Conservation (phyloP, 2,113 vertebrate genomes). For the Fukomys damarensis region DNA sequence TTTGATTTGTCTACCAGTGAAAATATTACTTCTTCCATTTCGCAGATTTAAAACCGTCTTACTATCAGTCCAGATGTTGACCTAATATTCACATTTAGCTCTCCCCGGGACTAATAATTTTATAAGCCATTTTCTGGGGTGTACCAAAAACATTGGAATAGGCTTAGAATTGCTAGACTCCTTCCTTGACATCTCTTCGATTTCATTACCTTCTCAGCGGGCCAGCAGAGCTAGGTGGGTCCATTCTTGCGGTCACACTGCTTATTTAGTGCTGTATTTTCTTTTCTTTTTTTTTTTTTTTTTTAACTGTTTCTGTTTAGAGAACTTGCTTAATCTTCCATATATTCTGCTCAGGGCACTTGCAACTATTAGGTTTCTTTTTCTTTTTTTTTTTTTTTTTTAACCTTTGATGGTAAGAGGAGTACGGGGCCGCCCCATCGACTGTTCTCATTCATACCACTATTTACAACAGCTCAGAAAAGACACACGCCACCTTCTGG, state of each 20-base stretch:
- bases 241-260: constrained; percentile 82
- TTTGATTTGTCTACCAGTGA: constrained; percentile 69
- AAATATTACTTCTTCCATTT: constrained; percentile 72
- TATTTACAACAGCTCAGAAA: constrained; percentile 80
- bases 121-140: constrained; percentile 86
- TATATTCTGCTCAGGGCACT: constrained; percentile 92
- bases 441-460: constrained; percentile 82
- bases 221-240: constrained; percentile 85
- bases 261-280: constrained; percentile 86
- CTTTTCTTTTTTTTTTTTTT: too few relatives aligned
- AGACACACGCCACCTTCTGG: constrained; percentile 69
- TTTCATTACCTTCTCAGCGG: constrained; percentile 87
- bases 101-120: constrained; percentile 83
- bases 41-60: constrained; percentile 69
- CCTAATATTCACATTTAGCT: constrained; percentile 82
- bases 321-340: constrained; percentile 91
- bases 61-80: constrained; percentile 75
- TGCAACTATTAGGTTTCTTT: constrained; percentile 86
- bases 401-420: constrained; percentile 86
- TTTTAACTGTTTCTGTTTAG: constrained; percentile 85
- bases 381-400: constrained; percentile 84
- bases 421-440: constrained; percentile 76
- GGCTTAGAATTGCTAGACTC: constrained; percentile 86
- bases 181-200: constrained; percentile 90
- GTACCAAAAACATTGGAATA: constrained; percentile 87